A percentile compares a stretch with the other conserved stretches of the same genome.
These are phyloP conservation scores for Heliornis fulica DNA, from an alignment of 2,113 vertebrate species.

Conservation along the genomic window DNA sequence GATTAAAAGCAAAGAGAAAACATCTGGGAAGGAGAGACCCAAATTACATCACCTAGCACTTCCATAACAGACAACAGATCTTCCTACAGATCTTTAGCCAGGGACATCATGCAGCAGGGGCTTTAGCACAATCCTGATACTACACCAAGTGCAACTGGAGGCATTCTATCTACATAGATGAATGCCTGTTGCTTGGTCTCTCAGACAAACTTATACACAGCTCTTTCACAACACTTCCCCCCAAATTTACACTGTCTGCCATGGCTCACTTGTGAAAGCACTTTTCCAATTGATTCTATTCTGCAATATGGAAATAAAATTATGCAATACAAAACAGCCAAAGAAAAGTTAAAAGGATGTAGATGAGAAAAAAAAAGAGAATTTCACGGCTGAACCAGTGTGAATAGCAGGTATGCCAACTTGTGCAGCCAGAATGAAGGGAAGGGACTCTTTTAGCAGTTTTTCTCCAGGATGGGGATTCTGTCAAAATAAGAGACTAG, in stretches of 20 bases:
- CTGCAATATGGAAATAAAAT: neutral
- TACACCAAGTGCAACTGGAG: neutral
- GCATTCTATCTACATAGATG: neutral
- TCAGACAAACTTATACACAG: neutral
- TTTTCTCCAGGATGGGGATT: neutral
- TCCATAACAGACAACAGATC: neutral
- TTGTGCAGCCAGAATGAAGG: neutral
- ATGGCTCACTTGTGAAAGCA: neutral
- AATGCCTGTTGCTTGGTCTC: neutral
- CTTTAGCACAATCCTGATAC: neutral
- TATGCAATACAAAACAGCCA: neutral
- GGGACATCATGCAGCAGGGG: neutral
- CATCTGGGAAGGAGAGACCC: neutral
- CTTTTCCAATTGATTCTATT: neutral
- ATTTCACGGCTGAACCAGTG: neutral
- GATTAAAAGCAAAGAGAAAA: neutral
- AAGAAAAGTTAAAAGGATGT: neutral
- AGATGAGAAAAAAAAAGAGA: neutral
- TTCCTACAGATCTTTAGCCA: neutral
- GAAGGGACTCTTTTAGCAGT: neutral
- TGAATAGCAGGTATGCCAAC: neutral
- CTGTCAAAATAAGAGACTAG: neutral
- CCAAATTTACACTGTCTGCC: neutral
- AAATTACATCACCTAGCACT: neutral
- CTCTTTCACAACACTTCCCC: neutral